Percentiles rank a stretch among this genome's conserved stretches.
Conservation (phyloP, 2,888 invertebrate species). For the Hydriomena furcata region DNA sequence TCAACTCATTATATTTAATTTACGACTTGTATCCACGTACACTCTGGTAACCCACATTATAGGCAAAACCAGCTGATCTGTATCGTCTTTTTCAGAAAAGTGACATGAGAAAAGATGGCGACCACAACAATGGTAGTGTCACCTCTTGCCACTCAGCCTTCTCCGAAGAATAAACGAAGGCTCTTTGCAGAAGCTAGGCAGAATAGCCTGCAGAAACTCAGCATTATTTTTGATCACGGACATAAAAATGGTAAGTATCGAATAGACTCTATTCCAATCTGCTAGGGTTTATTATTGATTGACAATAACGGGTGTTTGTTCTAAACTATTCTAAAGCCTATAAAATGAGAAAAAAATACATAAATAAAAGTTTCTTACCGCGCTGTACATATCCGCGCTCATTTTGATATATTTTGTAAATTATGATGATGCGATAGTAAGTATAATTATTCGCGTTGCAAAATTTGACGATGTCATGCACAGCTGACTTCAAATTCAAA, state of each 20-base stretch:
- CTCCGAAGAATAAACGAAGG: constrained; percentile 70
- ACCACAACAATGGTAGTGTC: constrained; percentile 76
- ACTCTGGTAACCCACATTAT: not conserved
- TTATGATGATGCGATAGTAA: not conserved
- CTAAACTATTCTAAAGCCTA: no score
- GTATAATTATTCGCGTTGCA: not conserved
- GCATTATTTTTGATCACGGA: constrained; percentile 75
- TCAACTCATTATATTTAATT: not conserved
- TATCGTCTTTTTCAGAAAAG: constrained; percentile 22
- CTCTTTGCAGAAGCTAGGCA: constrained; percentile 77
- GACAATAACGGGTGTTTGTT: not conserved
- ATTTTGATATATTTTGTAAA: constrained; percentile 33
- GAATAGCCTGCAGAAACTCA: constrained; percentile 71
- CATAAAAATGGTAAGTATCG: constrained; percentile 63
- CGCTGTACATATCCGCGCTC: constrained; percentile 43
- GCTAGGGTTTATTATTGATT: not conserved
- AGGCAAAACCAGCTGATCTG: not conserved
- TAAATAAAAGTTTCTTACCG: constrained; percentile 39
- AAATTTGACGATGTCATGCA: not conserved
- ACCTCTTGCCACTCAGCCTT: constrained; percentile 67
- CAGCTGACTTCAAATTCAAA: constrained; percentile 19
- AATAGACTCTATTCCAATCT: not conserved
- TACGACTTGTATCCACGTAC: constrained; percentile 4
- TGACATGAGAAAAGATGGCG: constrained; percentile 51
- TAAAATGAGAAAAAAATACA: no score